Evolutionary conservation across 2,113 vertebrate genomes (phyloP), one percentile per base, ranked within the genome.

Genomic region (Theristicus caerulescens): DNA sequence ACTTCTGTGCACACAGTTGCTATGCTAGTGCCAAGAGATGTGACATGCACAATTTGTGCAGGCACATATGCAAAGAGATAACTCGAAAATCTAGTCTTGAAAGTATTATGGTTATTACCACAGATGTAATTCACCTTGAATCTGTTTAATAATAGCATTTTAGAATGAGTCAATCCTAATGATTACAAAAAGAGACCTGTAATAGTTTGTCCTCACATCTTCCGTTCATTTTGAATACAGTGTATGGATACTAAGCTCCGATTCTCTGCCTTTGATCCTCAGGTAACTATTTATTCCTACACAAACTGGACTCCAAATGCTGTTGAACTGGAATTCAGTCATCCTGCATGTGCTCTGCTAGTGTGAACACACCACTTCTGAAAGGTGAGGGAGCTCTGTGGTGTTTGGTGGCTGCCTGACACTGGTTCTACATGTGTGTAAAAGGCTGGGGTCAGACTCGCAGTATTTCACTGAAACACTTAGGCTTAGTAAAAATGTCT

Each of bases 301-400:
- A 11, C 42, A 89, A 73, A 69, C 19, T 42, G 57, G 65, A 59
- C 42, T 81, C 51, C 46, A 22, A 82, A 49, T 40, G 62, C 79
- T 92, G 64, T 42, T 86, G 73, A 85, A 86, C 57, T 47, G 65
- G 84, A 95, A 90, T 85, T 64, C 69, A 25, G n/a, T 14, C n/a
- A 6, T 27, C 42, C 65, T 44, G 42, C 8, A 1, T 44, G n/a
- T 76, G 70, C 77, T 47, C 78, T 85, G 70, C 61, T 65, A 21
- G 40, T 47, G 31, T 51, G 86, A 82, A 64, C 47, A 78, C 92
- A 58, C 34, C 44, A 22, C 19, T 91, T 31, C 73, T 79, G 61
- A 74, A 79, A 87, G 73, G 40, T n/a, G 54, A 82, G 67, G 16
- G 79, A 84, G 46, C 44, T 57, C 74, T 77, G 36, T 24, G n/a